phyloP scores from a whole-genome alignment of 2,797 vertebrate species.

The Pseudotriccus pelzelni region DNA sequence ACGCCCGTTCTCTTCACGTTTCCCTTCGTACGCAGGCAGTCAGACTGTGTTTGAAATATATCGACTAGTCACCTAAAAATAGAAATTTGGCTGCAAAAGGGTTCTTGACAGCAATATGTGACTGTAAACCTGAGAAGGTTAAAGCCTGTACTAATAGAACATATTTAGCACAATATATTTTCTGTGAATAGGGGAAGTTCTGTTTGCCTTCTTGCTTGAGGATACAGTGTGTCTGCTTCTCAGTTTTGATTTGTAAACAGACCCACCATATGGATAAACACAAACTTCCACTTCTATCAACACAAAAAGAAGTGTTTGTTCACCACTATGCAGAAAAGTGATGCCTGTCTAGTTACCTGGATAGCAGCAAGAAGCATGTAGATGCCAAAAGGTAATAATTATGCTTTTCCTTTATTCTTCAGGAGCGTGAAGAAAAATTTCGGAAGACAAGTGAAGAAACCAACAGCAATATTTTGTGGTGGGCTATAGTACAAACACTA shows the following conservation, averaged over 20 bases:
- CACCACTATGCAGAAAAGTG: background rate
- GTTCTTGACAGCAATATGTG: background rate
- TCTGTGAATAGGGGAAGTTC: background rate
- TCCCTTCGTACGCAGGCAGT: fast-evolving
- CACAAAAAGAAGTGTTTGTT: background rate
- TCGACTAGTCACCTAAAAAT: background rate
- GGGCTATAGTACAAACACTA: slow-evolving; percentile 85
- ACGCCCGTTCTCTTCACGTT: background rate
- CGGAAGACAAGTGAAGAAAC: slow-evolving; percentile 87
- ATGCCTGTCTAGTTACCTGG: background rate
- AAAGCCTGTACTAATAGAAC: background rate
- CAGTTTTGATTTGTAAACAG: background rate
- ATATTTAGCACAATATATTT: background rate
- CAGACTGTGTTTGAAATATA: background rate
- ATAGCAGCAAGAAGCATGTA: background rate
- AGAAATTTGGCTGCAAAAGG: background rate
- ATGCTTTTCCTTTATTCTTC: background rate
- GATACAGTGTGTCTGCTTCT: background rate
- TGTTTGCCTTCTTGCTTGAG: background rate
- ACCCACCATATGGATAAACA: background rate
- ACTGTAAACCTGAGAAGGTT: background rate
- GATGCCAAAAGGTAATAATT: background rate
- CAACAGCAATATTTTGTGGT: slow-evolving; percentile 89
- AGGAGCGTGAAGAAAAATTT: slow-evolving; percentile 91
- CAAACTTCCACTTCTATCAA: background rate